These are phyloP conservation scores for Crotalus viridis DNA, from an alignment of 2,113 vertebrate genomes.

Conservation along the genomic window DNA sequence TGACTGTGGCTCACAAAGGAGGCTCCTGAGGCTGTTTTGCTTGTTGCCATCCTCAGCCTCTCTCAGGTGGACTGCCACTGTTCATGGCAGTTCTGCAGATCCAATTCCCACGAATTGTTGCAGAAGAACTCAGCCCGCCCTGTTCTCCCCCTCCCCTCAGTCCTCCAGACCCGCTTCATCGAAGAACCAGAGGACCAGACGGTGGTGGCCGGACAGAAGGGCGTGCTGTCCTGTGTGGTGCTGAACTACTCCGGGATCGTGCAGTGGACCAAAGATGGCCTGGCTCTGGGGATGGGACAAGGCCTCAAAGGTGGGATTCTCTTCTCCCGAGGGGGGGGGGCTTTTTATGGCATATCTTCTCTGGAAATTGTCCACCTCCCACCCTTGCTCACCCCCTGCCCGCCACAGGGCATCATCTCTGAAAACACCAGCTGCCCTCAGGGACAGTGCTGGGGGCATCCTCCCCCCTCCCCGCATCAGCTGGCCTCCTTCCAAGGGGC, in stretches of 20 bases:
- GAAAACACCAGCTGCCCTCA: constrained; percentile 70
- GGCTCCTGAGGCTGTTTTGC: neutral
- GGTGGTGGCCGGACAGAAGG: constrained; percentile 86
- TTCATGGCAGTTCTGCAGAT: neutral
- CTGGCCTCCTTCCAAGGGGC: neutral
- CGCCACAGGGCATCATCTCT: neutral
- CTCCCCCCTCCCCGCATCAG: neutral
- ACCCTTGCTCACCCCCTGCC: too few relatives aligned
- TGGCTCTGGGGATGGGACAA: constrained; percentile 89
- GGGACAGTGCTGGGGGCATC: neutral
- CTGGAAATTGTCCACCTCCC: neutral
- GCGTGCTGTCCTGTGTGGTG: constrained; percentile 87
- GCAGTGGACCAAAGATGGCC: constrained; percentile 96
- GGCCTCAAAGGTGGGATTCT: constrained; percentile 81
- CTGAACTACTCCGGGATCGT: constrained; percentile 95
- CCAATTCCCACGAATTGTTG: neutral
- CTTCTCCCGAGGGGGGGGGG: accelerated
- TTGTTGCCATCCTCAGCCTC: neutral
- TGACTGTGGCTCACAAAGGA: neutral
- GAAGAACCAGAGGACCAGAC: constrained; percentile 93
- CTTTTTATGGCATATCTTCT: neutral
- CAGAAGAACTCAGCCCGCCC: accelerated
- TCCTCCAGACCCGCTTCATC: constrained; percentile 80
- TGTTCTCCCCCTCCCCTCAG: neutral
- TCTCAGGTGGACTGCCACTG: neutral